Conservation (phyloP, 2,113 vertebrate genomes). For the Syngnathus floridae region DNA sequence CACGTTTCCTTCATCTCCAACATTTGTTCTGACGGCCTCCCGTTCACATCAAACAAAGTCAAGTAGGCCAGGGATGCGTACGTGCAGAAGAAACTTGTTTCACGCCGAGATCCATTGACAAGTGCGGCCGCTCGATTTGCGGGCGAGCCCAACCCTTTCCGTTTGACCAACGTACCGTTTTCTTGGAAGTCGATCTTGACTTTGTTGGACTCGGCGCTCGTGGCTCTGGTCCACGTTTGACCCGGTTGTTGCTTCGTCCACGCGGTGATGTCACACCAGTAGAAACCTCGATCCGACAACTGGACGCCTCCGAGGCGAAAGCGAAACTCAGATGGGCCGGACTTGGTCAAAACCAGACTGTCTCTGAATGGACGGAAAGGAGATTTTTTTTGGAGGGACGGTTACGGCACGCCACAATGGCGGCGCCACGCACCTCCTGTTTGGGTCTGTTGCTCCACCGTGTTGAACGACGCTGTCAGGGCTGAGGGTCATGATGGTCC, state of each 20-base stretch:
- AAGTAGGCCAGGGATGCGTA: constrained; percentile 46
- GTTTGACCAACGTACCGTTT: too few relatives aligned
- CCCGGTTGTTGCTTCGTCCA: constrained; percentile 78
- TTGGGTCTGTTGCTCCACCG: constrained; percentile 77
- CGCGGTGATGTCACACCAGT: constrained; percentile 84
- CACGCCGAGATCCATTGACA: constrained; percentile 16
- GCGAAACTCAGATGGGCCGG: constrained; percentile 79
- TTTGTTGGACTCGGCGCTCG: constrained; percentile 80
- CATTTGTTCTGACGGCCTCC: constrained; percentile 7
- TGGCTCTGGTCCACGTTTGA: constrained; percentile 74
- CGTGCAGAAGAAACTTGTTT: constrained; percentile 19
- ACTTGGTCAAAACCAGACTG: constrained; percentile 82
- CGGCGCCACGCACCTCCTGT: constrained; percentile 56
- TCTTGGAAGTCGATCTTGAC: constrained; percentile 82
- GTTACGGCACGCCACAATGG: background rate
- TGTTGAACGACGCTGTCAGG: constrained; percentile 80
- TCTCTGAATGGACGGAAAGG: constrained; percentile 57
- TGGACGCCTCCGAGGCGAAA: constrained; percentile 87
- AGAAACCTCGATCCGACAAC: constrained; percentile 80
- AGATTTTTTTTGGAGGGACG: background rate
- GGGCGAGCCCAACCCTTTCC: too few relatives aligned
- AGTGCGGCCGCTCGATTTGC: too few relatives aligned
- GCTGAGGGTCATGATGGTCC: constrained; percentile 80
- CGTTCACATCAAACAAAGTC: constrained; percentile 52
- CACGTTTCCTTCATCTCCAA: background rate